Evolutionary conservation across 2,113 vertebrate genomes (phyloP).

Genomic region (Elephantulus edwardii): DNA sequence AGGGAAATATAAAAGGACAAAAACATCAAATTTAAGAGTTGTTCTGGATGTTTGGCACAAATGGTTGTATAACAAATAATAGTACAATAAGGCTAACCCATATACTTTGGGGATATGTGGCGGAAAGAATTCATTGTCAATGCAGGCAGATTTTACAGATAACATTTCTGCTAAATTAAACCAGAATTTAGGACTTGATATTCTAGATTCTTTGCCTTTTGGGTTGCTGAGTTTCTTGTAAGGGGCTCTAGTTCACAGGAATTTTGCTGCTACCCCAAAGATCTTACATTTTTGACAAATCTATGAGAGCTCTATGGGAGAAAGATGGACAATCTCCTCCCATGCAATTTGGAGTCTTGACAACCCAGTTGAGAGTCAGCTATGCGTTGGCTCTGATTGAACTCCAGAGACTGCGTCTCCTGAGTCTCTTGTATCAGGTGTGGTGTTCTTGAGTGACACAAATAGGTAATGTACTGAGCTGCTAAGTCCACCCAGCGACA

Average conservation of each 20-base stretch:
- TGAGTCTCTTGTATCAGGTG: background rate
- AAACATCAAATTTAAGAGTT: background rate
- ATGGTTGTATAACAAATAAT: background rate
- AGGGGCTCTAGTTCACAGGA: no score
- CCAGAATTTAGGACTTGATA: background rate
- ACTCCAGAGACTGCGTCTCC: no score
- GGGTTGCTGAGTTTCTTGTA: background rate
- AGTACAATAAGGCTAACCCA: background rate
- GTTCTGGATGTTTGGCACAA: background rate
- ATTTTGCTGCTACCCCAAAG: no score
- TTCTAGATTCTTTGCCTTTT: background rate
- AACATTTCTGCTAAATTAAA: background rate
- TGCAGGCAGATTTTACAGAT: background rate
- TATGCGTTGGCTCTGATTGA: no score
- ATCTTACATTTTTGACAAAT: no score
- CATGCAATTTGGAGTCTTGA: no score
- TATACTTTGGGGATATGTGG: background rate
- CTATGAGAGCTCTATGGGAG: no score
- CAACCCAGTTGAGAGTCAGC: no score
- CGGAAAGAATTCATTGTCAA: background rate
- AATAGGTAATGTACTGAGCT: background rate
- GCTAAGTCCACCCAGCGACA: background rate
- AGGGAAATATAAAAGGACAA: background rate
- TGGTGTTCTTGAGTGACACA: background rate
- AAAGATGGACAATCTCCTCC: no score